Evolutionary conservation across 30 jellyfish, hydroid and myxozoan genomes (phyloP).

Genomic region (Pseudorhiza aurosa): DNA sequence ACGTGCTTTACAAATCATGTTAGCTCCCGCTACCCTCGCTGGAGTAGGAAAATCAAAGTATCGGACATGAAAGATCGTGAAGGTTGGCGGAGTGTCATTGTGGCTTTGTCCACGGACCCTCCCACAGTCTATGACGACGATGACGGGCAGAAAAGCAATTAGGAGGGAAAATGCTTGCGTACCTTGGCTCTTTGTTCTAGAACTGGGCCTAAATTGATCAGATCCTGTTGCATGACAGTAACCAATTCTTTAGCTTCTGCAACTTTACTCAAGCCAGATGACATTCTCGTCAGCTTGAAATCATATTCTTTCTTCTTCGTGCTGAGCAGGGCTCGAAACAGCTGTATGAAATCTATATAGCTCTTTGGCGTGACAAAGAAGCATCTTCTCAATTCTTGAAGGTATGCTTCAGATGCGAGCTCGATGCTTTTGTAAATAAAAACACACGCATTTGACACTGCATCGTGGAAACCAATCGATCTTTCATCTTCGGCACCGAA

Average conservation of each 20-base stretch:
- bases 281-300: conserved; percentile 50
- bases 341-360: conserved; percentile 63
- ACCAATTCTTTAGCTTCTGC: conserved; percentile 82
- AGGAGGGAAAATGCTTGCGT: background rate
- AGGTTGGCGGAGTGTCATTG: too few relatives aligned
- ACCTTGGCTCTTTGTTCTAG: conserved; percentile 83
- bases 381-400: conserved; percentile 69
- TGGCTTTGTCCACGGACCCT: too few relatives aligned
- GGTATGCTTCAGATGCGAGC: conserved; percentile 42
- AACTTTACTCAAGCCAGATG: conserved; percentile 72
- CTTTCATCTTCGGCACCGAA: conserved; percentile 21
- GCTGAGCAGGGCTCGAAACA: conserved; percentile 43
- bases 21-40: too few relatives aligned
- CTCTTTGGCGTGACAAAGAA: conserved; percentile 78
- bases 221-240: conserved; percentile 71
- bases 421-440: conserved; percentile 60
- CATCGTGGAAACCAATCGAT: conserved; percentile 22
- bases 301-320: conserved; percentile 42
- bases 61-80: too few relatives aligned
- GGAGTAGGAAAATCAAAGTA: too few relatives aligned
- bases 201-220: conserved; percentile 74
- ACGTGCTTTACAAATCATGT: too few relatives aligned
- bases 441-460: conserved; percentile 44
- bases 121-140: too few relatives aligned
- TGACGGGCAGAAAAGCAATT: too few relatives aligned